These are phyloP conservation scores for Euthynnus affinis DNA, from an alignment of 2,797 vertebrate genomes.

Conservation along the genomic window DNA sequence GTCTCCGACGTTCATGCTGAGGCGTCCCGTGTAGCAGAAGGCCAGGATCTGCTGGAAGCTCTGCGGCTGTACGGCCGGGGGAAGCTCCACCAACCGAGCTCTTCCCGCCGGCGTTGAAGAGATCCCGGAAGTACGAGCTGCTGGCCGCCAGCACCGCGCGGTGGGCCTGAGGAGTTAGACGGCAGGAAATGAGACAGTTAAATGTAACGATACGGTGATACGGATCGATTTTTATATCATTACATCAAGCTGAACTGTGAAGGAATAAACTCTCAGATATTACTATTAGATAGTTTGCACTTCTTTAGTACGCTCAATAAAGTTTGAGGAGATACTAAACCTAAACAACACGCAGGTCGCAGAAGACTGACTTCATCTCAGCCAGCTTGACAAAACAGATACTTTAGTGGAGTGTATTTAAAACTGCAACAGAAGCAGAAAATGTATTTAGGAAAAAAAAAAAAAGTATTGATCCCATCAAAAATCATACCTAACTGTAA, in stretches of 20 bases:
- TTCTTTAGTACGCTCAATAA: not conserved
- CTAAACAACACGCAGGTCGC: not conserved
- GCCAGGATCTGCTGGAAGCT: constrained; percentile 98
- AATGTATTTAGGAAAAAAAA: not conserved
- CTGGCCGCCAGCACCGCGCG: constrained; percentile 95
- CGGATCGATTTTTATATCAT: not conserved
- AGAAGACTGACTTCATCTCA: not conserved
- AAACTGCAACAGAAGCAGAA: not conserved
- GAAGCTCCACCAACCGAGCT: constrained; percentile 95
- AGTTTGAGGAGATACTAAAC: not conserved
- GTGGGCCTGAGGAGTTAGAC: constrained; percentile 85
- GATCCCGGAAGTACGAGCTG: constrained; percentile 97
- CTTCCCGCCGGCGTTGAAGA: constrained; percentile 94
- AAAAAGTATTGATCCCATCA: not conserved
- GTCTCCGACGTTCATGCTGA: constrained; percentile 97
- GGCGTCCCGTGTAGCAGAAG: constrained; percentile 97
- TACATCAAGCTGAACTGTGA: not conserved
- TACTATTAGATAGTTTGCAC: not conserved
- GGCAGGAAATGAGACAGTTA: not conserved
- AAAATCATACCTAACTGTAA: not conserved
- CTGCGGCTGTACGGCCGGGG: constrained; percentile 93
- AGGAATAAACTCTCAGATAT: not conserved
- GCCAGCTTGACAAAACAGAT: not conserved
- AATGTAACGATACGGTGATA: not conserved
- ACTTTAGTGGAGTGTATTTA: not conserved